Conservation (phyloP, 1,140 invertebrate genomes). For the Atta texana region DNA sequence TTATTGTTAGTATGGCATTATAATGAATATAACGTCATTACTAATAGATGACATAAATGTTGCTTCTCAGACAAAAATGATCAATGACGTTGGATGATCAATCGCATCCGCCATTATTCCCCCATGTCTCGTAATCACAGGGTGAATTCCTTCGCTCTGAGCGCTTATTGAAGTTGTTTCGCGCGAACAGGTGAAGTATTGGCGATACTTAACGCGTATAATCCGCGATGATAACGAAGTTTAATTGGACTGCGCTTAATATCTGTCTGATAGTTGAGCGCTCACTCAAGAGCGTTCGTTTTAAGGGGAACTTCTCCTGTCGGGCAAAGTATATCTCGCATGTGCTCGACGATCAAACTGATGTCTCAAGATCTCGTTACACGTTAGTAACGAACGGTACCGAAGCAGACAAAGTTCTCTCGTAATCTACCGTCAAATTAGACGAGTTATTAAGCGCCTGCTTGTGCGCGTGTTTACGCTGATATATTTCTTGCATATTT, state of each 20-base stretch:
- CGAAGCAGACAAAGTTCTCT: constrained; percentile 34
- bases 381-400: constrained; percentile 37
- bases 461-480: neutral
- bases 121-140: constrained; percentile 13
- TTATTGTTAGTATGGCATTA: neutral
- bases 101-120: constrained; percentile 33
- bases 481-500: neutral
- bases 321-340: constrained; percentile 42
- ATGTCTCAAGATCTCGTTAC: constrained; percentile 62
- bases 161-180: constrained; percentile 8
- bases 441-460: constrained; percentile 38
- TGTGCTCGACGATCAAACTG: constrained; percentile 57
- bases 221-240: constrained; percentile 43
- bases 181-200: constrained; percentile 18
- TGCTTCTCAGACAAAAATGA: constrained; percentile 39
- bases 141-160: constrained; percentile 25
- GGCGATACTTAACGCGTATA: constrained; percentile 47
- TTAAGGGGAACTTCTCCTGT: constrained; percentile 31
- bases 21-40: constrained; percentile 23
- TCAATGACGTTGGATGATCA: constrained; percentile 34
- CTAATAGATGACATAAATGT: constrained; percentile 15
- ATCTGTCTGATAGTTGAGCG: constrained; percentile 43
- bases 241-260: constrained; percentile 50
- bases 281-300: constrained; percentile 35
- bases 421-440: constrained; percentile 58